A percentile compares a stretch with the other conserved stretches of the same genome.
phyloP scores from a whole-genome alignment of 2,888 invertebrate genomes.

The Chrysomela aeneicollis region DNA sequence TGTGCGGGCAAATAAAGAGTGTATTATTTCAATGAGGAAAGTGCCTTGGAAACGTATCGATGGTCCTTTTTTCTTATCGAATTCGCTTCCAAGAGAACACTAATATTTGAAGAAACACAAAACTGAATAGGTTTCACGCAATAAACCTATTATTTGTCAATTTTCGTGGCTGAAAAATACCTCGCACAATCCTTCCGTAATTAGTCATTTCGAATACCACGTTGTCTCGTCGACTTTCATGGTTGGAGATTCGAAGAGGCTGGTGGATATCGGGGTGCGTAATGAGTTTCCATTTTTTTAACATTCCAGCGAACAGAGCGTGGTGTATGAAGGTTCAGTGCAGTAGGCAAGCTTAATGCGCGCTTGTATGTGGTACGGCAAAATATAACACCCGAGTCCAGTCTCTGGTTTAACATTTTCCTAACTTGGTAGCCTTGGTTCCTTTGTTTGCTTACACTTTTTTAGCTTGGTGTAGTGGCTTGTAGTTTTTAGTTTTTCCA shows the following conservation, averaged over 20 bases:
- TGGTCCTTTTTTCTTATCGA: too few relatives aligned
- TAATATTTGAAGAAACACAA: neutral
- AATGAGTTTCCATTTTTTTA: slow-evolving; percentile 15
- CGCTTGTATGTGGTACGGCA: slow-evolving; percentile 57
- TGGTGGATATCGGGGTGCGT: neutral
- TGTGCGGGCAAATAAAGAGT: neutral
- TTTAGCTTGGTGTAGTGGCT: slow-evolving; percentile 44
- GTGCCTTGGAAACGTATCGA: neutral
- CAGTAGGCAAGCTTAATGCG: slow-evolving; percentile 44
- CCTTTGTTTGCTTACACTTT: slow-evolving; percentile 46
- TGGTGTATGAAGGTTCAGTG: slow-evolving; percentile 40
- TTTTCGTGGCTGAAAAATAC: neutral
- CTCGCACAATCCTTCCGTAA: neutral
- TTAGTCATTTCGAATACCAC: neutral
- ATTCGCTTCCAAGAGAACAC: neutral
- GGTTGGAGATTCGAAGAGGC: neutral
- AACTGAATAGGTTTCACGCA: neutral
- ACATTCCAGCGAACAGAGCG: slow-evolving; percentile 9
- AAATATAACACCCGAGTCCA: slow-evolving; percentile 59
- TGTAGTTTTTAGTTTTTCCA: slow-evolving; percentile 40
- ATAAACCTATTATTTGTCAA: neutral
- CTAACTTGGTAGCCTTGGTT: slow-evolving; percentile 54
- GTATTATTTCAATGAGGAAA: neutral
- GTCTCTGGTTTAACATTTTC: slow-evolving; percentile 57
- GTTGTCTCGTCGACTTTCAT: neutral